phyloP scores from a whole-genome alignment of 2,888 invertebrate genomes.

The Adela reaumurella region DNA sequence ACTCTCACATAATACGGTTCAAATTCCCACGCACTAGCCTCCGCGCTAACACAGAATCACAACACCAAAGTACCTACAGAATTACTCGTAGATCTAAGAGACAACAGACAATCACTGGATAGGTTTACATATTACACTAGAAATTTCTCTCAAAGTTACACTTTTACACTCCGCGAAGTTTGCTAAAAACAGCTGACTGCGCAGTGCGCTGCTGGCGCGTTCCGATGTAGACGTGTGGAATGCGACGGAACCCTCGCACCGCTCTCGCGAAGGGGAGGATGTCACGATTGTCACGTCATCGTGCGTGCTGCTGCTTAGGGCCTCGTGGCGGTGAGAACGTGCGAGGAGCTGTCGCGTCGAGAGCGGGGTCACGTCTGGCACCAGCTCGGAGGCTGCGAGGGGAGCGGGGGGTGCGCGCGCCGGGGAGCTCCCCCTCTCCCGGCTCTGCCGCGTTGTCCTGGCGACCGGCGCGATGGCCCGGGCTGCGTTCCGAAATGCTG shows the following conservation, averaged over 20 bases:
- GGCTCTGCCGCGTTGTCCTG: background rate
- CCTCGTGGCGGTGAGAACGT: background rate
- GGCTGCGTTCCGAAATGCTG: background rate
- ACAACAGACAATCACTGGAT: too few relatives aligned
- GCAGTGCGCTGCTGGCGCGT: too few relatives aligned
- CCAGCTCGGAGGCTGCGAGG: background rate
- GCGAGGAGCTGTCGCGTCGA: background rate
- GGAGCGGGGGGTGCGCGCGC: background rate
- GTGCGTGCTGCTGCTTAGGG: background rate
- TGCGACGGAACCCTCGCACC: too few relatives aligned
- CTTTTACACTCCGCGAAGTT: too few relatives aligned
- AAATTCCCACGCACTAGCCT: too few relatives aligned
- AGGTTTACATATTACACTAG: too few relatives aligned
- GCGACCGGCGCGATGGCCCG: background rate
- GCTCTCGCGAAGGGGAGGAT: too few relatives aligned
- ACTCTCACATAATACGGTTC: too few relatives aligned
- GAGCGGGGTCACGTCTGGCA: background rate
- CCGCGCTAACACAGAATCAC: background rate
- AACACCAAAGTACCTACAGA: background rate
- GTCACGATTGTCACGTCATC: background rate
- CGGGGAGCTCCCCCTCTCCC: background rate
- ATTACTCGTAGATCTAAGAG: too few relatives aligned
- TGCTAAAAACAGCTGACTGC: too few relatives aligned
- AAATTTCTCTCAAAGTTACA: too few relatives aligned
- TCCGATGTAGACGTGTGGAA: too few relatives aligned